Evolutionary conservation across 2,797 vertebrate species (phyloP).

Genomic region (Gobio occitaniae): DNA sequence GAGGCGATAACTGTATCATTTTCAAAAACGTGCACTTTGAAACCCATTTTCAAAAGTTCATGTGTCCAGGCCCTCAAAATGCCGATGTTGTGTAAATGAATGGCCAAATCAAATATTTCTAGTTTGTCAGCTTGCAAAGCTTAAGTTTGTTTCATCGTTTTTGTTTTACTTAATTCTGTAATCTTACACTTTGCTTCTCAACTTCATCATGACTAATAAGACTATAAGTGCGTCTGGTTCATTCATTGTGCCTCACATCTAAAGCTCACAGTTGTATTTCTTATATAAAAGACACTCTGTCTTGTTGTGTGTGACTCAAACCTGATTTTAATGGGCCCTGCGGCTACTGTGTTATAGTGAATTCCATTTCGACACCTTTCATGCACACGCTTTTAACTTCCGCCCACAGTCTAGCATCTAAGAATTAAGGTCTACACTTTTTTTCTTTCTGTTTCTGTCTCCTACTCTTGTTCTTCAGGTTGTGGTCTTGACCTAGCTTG

Average conservation of each 20-base stretch:
- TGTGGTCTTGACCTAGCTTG: slow-evolving; percentile 43
- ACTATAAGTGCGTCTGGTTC: neutral
- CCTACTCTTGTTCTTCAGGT: slow-evolving; percentile 19
- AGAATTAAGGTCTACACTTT: slow-evolving; percentile 40
- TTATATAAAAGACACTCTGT: neutral
- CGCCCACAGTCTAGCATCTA: slow-evolving; percentile 57
- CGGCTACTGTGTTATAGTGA: slow-evolving; percentile 12
- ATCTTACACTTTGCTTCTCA: neutral
- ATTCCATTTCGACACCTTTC: slow-evolving; percentile 27
- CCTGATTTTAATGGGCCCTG: slow-evolving; percentile 31
- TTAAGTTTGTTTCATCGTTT: neutral
- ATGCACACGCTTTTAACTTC: slow-evolving; percentile 31
- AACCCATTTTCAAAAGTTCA: neutral
- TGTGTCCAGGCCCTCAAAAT: neutral
- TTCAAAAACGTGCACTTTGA: neutral
- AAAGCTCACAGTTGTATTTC: neutral
- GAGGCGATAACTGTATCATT: neutral
- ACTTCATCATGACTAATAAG: neutral
- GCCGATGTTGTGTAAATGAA: neutral
- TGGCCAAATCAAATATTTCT: neutral
- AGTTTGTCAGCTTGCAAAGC: too few species aligned
- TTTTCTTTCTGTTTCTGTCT: slow-evolving; percentile 27
- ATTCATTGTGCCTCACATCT: neutral
- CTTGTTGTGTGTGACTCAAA: slow-evolving; percentile 26
- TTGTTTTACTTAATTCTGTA: neutral